phyloP scores from a whole-genome alignment of 2,113 vertebrate species.

The Tragelaphus buxtoni region DNA sequence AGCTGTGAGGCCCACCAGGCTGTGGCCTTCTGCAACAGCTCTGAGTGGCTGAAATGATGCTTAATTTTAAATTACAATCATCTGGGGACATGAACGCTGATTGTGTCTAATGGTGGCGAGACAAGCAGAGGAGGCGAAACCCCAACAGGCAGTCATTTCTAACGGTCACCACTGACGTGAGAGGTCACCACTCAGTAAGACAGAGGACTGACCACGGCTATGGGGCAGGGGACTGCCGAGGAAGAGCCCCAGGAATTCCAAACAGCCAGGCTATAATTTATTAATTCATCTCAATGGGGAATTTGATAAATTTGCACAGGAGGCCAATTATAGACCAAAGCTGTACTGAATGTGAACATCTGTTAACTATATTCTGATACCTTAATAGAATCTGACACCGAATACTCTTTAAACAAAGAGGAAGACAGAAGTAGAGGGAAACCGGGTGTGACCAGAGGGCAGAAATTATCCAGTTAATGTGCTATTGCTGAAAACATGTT shows the following conservation, averaged over 20 bases:
- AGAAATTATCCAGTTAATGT: not conserved
- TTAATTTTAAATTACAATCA: constrained; percentile 52
- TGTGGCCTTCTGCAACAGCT: not conserved
- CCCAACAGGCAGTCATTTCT: not conserved
- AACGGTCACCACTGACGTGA: not conserved
- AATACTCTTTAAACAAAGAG: not conserved
- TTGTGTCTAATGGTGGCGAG: not conserved
- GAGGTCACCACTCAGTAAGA: not conserved
- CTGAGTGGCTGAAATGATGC: not conserved
- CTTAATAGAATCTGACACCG: not conserved
- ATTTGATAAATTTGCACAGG: constrained; percentile 9
- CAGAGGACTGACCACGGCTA: not conserved
- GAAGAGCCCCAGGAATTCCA: not conserved
- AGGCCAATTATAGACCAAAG: constrained; percentile 50
- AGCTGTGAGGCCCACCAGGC: not conserved
- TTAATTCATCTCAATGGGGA: constrained; percentile 14
- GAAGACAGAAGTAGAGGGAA: not conserved
- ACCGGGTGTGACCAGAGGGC: not conserved
- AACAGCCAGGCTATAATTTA: not conserved
- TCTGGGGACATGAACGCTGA: constrained; percentile 23
- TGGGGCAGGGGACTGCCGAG: not conserved
- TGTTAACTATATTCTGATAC: not conserved
- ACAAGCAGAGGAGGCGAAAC: not conserved
- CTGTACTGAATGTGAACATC: not conserved
- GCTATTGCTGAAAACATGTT: not conserved